Evolutionary conservation across 2,113 vertebrate species (phyloP).

Genomic region (Corydoras maculifer): DNA sequence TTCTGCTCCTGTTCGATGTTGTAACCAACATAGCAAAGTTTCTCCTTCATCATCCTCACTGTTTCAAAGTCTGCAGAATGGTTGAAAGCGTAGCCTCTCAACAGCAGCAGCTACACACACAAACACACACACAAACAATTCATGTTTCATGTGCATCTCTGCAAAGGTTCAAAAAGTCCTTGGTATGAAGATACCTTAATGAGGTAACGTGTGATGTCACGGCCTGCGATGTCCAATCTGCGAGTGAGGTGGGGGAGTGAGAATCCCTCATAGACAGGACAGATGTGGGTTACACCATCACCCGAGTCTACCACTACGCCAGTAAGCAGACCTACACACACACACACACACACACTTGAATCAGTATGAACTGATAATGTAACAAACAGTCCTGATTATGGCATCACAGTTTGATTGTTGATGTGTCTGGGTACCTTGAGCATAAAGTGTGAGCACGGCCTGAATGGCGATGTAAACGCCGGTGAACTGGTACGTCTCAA

Average conservation of each 20-base stretch:
- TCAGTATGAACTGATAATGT: no score
- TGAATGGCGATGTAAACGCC: constrained; percentile 88
- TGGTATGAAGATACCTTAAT: constrained; percentile 70
- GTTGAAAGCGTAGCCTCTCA: constrained; percentile 85
- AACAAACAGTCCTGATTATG: neutral
- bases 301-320: constrained; percentile 87
- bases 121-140: constrained; percentile 65
- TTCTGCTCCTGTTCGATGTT: constrained; percentile 94
- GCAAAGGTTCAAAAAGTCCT: neutral
- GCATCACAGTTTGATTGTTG: neutral
- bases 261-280: constrained; percentile 86
- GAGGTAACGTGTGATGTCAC: constrained; percentile 87
- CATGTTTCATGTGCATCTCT: constrained; percentile 57
- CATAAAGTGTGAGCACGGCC: constrained; percentile 84
- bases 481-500: constrained; percentile 86
- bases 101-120: constrained; percentile 66
- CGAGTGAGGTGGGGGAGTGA: constrained; percentile 85
- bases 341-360: constrained; percentile 11
- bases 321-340: constrained; percentile 71
- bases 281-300: constrained; percentile 85
- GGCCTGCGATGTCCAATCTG: constrained; percentile 81
- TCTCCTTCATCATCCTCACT: constrained; percentile 88
- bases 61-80: constrained; percentile 88
- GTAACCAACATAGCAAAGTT: constrained; percentile 83
- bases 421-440: constrained; percentile 72